Evolutionary conservation across 2,113 vertebrate genomes (phyloP).

Genomic region (Pitta sordida): DNA sequence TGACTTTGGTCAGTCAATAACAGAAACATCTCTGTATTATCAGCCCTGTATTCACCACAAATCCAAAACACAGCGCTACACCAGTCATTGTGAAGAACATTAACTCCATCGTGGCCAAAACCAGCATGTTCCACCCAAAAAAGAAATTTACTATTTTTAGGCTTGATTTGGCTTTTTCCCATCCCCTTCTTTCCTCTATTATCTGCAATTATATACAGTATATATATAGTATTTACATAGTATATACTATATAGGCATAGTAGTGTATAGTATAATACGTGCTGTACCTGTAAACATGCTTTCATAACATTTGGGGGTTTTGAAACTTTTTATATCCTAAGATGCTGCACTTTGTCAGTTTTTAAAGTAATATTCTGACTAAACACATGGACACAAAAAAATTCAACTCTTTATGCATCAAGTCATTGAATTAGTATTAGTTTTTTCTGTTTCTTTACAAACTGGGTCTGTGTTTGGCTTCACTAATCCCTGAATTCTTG

Average conservation of each 20-base stretch:
- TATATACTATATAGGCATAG: no score
- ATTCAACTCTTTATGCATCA: not conserved
- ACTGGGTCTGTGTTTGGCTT: not conserved
- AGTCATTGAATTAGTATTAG: not conserved
- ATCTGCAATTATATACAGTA: not conserved
- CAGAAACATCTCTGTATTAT: not conserved
- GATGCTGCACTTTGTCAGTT: not conserved
- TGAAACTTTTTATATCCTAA: not conserved
- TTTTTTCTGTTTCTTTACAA: not conserved
- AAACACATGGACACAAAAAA: not conserved
- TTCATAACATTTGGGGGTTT: not conserved
- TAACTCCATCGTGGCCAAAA: not conserved
- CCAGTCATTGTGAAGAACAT: not conserved
- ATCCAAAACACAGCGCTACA: not conserved
- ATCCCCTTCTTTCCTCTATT: fast-evolving
- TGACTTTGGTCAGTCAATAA: not conserved
- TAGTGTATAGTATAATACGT: no score
- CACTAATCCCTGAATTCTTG: not conserved
- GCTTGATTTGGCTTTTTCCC: not conserved
- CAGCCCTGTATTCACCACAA: not conserved
- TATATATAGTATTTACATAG: no score
- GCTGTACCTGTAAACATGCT: not conserved
- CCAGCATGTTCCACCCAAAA: not conserved
- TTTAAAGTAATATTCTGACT: not conserved
- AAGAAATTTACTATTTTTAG: not conserved